A percentile compares a stretch with the other conserved stretches of the same genome.
Evolutionary conservation across 2,888 invertebrate species (phyloP).

Genomic region (Acanthococcus lagerstroemiae): DNA sequence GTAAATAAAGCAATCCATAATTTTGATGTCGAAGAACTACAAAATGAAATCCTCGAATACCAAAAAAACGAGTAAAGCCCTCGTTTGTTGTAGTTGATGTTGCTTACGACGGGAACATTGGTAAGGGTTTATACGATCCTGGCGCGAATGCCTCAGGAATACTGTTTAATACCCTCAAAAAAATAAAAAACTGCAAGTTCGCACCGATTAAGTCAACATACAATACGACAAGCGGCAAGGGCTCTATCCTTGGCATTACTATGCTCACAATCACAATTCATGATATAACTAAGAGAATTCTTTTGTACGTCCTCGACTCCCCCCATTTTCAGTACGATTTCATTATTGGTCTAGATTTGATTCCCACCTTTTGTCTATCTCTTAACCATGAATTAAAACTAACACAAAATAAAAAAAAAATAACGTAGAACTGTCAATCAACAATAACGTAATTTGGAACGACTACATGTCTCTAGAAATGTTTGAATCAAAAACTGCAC

Average conservation of each 20-base stretch:
- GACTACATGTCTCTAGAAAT: not conserved
- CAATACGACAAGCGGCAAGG: too few species aligned
- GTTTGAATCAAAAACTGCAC: not conserved
- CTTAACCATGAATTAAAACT: not conserved
- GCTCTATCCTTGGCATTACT: too few species aligned
- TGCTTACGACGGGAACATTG: not conserved
- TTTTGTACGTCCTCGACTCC: not conserved
- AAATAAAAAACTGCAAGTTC: not conserved
- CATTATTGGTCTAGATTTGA: not conserved
- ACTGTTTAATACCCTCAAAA: not conserved
- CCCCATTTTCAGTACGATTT: not conserved
- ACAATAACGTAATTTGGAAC: too few species aligned
- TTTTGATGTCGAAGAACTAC: not conserved
- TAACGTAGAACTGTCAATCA: too few species aligned
- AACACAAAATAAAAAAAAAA: not conserved
- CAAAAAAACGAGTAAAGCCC: slow-evolving; percentile 14
- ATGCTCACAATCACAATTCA: not conserved
- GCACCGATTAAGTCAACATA: too few species aligned
- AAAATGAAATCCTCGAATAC: not conserved
- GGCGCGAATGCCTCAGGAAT: not conserved
- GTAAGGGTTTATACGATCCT: too few species aligned
- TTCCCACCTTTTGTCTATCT: not conserved
- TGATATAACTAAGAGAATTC: not conserved
- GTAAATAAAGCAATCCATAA: not conserved
- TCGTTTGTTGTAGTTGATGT: not conserved